Conservation (phyloP, 2,888 invertebrate species). For the Hydrotaea diabolus region DNA sequence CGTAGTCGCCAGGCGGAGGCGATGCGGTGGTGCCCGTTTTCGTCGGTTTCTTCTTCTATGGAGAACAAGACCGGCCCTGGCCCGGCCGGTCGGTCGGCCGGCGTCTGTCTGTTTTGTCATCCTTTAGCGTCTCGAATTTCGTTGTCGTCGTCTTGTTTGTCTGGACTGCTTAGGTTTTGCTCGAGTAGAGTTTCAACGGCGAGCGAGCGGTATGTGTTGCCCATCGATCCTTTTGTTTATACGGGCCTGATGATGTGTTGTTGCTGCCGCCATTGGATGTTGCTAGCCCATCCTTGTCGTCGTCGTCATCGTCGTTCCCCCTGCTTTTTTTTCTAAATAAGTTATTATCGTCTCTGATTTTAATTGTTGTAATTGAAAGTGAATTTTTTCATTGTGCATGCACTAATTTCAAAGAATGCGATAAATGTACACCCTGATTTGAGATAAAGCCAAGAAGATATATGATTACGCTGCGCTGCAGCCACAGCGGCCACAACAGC, state of each 20-base stretch:
- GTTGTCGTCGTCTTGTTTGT: slow-evolving; percentile 61
- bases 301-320: background rate
- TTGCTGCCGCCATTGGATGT: background rate
- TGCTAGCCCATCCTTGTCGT: too few species aligned
- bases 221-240: slow-evolving; percentile 1
- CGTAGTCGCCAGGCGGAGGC: slow-evolving; percentile 24
- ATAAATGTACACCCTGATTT: slow-evolving; percentile 62
- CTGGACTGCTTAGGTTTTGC: slow-evolving; percentile 53
- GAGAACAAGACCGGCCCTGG: background rate
- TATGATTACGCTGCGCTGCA: slow-evolving; percentile 5
- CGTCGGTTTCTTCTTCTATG: slow-evolving; percentile 38
- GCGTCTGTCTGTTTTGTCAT: slow-evolving; percentile 66
- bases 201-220: background rate
- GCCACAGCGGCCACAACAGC: background rate
- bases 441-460: slow-evolving; percentile 60
- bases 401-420: slow-evolving; percentile 67
- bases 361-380: slow-evolving; percentile 79
- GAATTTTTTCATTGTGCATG: slow-evolving; percentile 74
- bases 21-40: slow-evolving; percentile 13
- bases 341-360: slow-evolving; percentile 78
- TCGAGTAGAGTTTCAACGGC: slow-evolving; percentile 18
- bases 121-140: slow-evolving; percentile 67
- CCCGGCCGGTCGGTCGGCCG: slow-evolving; percentile 9
- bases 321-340: slow-evolving; percentile 72
- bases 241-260: background rate